Base-by-base conservation (phyloP, 2,113 vertebrate species). In the Myodes glareolus region DNA sequence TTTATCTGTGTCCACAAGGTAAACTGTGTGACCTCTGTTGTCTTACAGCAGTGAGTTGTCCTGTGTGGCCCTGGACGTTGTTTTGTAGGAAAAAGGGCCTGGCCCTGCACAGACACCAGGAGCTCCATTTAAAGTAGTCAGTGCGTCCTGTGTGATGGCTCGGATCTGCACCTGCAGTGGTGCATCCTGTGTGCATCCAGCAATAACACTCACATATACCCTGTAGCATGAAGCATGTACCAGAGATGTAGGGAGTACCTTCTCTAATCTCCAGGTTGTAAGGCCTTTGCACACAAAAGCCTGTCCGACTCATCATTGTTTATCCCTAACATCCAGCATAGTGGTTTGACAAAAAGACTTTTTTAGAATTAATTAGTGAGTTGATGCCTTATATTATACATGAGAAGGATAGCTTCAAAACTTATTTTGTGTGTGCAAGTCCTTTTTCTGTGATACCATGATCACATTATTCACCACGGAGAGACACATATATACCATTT, bases 341-440 rank as follows among this genome's bases (percentile, higher is more conserved):
- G 17, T 42, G 50, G 29, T 67, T 92, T 67, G 65, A 68, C 31
- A 80, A 82, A 76, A 93, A 65, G 39, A 77, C 17, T 78, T 67
- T 45, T 47, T 72, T 47, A 33, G 45, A 95, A 76, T 96, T 94
- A 73, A 92, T 50, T 72, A 93, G 23, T 76, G 72, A 90, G 77
- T 50, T 19, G n/a, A 91, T 86, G 65, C 36, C 19, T 94, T 58
- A 50, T 86, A 92, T 55, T 94, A 68, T 90, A 23, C 39, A 52
- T 27, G 70, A 91, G 31, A 95, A 73, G 39, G 7, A 72, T 21
- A 16, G 42, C 47, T 92, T 72, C 77, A 42, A 3, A 86, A 33
- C 25, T 73, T 42, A 27, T 25, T 3, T 50, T 31, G 21, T 52
- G 12, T 29, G 11, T 70, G 47, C 36, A 50, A 93, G 80, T 72